Base-by-base conservation (phyloP, 2,888 invertebrate genomes). In the Diogma glabrata region DNA sequence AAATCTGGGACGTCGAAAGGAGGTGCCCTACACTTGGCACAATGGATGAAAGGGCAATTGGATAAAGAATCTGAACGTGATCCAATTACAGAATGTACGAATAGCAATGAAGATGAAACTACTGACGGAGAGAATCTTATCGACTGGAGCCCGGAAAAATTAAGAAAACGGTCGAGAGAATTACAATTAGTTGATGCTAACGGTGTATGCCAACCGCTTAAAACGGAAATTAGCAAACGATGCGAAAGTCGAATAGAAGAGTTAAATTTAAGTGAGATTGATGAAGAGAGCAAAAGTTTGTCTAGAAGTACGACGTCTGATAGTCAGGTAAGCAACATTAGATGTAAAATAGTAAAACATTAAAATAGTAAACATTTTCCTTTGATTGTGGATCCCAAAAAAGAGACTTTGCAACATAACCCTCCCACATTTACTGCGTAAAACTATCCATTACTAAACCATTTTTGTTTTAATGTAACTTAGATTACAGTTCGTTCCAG, bases 21-120 rank as follows among this genome's bases (percentile, higher is more conserved):
- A 14, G 84, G 82, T 51, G 84, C 84, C 1, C 66, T 84, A 47
- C 86, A 86, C 60, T 70, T 87, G 57, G 84, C 85, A 56, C 79
- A 84, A 60, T 87, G 87, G 87, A 86, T 87, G 82, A 84, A 83
- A 53, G 82, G 84, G 4, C 77, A 85, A 54, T 74, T 85, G 48
- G 82, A 82, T 56, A 72, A 76, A 43, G 77, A 78, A 47, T 76
- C 77, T 56, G 66, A 69, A 48, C 63, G 65, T 3, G 53, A 68
- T 51, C 63, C 64, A 16, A 66, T 66, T 4, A 61, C 60, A 1
- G 60, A 63, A 20, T 48, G 30, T 48, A 1, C 14, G 7, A 30
- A 20, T 4, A 36, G 38, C 4, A 50, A 51, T n/a, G 51, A 52
- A 10, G 57, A 43, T 59, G 66, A 67, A 36, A 60, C 61, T 30